Evolutionary conservation across 1,140 invertebrate species (phyloP).

Genomic region (Drosophila punjabiensis): DNA sequence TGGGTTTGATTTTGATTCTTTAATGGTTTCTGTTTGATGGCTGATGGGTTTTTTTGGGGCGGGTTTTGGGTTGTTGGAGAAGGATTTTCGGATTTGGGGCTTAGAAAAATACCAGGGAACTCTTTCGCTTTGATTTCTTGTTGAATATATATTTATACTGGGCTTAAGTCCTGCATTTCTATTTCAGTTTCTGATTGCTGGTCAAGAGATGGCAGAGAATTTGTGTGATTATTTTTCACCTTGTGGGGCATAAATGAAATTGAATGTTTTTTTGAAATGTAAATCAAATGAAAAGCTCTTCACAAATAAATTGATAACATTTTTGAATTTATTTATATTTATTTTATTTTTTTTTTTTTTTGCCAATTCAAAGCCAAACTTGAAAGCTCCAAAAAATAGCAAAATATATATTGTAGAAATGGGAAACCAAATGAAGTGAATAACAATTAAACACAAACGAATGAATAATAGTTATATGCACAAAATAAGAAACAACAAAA

Average conservation of each 20-base stretch:
- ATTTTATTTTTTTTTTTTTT: slow-evolving; percentile 16
- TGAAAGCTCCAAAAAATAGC: slow-evolving; percentile 49
- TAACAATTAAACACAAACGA: slow-evolving; percentile 46
- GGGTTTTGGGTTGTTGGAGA: slow-evolving; percentile 42
- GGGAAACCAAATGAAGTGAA: slow-evolving; percentile 51
- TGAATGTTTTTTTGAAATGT: slow-evolving; percentile 9
- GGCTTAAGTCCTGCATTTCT: slow-evolving; percentile 22
- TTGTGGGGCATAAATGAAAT: slow-evolving; percentile 15
- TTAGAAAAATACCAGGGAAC: slow-evolving; percentile 72
- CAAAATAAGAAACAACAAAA: slow-evolving; percentile 63
- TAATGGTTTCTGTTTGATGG: slow-evolving; percentile 44
- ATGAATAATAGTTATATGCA: slow-evolving; percentile 47
- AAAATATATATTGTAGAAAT: slow-evolving; percentile 38
- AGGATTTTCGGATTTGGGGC: slow-evolving; percentile 43
- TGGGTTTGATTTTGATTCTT: slow-evolving; percentile 28
- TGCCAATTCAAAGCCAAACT: slow-evolving; percentile 79
- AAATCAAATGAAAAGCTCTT: slow-evolving; percentile 44
- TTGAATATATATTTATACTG: slow-evolving; percentile 23
- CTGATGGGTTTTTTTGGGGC: slow-evolving; percentile 40
- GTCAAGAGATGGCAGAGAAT: slow-evolving; percentile 45
- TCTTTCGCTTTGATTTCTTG: slow-evolving; percentile 48
- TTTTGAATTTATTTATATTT: slow-evolving; percentile 34
- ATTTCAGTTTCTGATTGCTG: slow-evolving; percentile 48
- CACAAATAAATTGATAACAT: slow-evolving; percentile 20
- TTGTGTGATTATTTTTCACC: slow-evolving; percentile 41